Evolutionary conservation across 1,140 invertebrate genomes (phyloP), one percentile per base, ranked within the genome.

Genomic region (Aethina tumida): DNA sequence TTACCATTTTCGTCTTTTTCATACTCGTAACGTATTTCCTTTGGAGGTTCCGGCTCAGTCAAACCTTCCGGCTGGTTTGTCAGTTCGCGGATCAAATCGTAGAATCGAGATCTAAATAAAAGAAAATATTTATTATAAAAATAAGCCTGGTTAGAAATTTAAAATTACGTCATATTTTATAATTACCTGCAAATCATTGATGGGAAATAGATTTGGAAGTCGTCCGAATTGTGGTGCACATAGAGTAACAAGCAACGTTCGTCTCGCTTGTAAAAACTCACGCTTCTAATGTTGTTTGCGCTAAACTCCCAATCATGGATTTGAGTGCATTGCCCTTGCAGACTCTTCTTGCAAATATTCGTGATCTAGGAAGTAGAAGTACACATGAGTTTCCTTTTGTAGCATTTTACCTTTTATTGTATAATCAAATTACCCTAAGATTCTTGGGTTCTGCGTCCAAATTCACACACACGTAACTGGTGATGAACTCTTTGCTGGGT

Each of bases 141-240:
- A n/a, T n/a, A n/a, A 8, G 22, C 22, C 7, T 24, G 6, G 28
- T n/a, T 6, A 30, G 13, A 30, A 30, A 30, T 30, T 6, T 7
- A 30, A 30, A 9, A 30, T 14, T 6, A 30, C 9, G 9, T 7
- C 7, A 30, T 7, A 30, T 14, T 6, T 6, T 30, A 30, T 6
- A 13, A 30, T 34, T 45, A 53, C 46, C 93, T 72, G 62, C 86
- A 89, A 27, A 75, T 67, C 34, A 81, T 74, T 0, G 92, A 97
- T 7, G 96, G 92, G 45, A 99, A 86, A 60, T 87, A 97, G 67
- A 99, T 94, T 75, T 99, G 95, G 67, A 99, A 99, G 68, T 97
- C 94, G 59, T 97, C 92, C 5, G 92, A 97, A 56, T 97, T 97
- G 59, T 97, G 85, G 61, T 95, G 87, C 14, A 99, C 95, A 63